A percentile compares a stretch with the other conserved stretches of the same genome.
phyloP scores from a whole-genome alignment of 1,140 invertebrate species.

The Palaemon carinicauda region DNA sequence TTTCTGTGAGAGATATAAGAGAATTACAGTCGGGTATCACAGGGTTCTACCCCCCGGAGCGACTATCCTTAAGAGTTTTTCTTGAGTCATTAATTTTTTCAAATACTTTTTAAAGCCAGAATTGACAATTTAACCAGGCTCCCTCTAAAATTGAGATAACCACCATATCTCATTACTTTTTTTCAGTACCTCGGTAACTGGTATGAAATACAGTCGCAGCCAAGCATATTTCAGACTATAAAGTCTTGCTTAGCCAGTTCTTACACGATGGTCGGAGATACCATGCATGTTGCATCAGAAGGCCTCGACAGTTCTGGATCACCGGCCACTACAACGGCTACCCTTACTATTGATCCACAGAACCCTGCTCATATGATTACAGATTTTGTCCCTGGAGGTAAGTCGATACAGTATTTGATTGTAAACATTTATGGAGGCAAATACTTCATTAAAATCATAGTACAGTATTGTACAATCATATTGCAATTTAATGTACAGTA shows the following conservation, averaged over 20 bases:
- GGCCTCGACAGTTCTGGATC: background rate
- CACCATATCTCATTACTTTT: too few species aligned
- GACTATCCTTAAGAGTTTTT: too few species aligned
- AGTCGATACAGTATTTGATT: background rate
- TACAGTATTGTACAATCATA: background rate
- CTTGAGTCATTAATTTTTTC: too few species aligned
- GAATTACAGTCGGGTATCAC: too few species aligned
- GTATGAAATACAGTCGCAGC: conserved; percentile 22
- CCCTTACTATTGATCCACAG: background rate
- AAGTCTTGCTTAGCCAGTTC: conserved; percentile 14
- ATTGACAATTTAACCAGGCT: too few species aligned
- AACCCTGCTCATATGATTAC: conserved; percentile 19
- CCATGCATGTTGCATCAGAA: background rate
- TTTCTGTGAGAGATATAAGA: too few species aligned
- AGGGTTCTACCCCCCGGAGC: too few species aligned
- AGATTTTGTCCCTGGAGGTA: conserved; percentile 5
- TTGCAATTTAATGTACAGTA: too few species aligned
- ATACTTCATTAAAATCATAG: background rate
- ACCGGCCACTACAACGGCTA: background rate
- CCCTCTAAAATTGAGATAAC: too few species aligned
- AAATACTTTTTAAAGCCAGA: too few species aligned
- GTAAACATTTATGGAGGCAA: background rate
- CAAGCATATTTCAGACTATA: conserved; percentile 19
- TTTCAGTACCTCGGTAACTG: conserved; percentile 20
- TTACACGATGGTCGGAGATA: background rate